Conservation (phyloP, 1,140 invertebrate genomes). For the Drosophila neocordata region DNA sequence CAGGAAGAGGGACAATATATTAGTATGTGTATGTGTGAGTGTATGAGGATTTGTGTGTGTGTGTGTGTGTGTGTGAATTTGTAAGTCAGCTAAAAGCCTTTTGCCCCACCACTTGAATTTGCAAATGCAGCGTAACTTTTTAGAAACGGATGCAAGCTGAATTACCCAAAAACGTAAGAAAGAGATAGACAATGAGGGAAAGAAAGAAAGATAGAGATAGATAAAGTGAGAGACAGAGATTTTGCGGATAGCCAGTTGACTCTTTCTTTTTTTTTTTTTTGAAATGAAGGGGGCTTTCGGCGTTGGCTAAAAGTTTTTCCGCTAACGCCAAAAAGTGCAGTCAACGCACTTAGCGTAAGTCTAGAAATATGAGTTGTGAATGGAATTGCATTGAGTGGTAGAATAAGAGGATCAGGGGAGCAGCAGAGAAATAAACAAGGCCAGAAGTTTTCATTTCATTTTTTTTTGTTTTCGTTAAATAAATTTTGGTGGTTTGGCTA, state of each 20-base stretch:
- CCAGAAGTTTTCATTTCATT: not conserved
- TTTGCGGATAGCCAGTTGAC: slow-evolving; percentile 60
- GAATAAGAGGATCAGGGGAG: too few relatives aligned
- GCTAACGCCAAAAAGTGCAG: slow-evolving; percentile 68
- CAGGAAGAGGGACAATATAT: slow-evolving; percentile 56
- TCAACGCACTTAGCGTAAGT: slow-evolving; percentile 69
- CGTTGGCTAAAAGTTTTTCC: slow-evolving; percentile 64
- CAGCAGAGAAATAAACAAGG: not conserved
- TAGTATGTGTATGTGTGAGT: slow-evolving; percentile 40
- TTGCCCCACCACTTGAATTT: slow-evolving; percentile 72
- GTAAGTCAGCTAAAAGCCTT: slow-evolving; percentile 78
- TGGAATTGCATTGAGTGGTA: slow-evolving; percentile 48
- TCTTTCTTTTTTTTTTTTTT: slow-evolving; percentile 53
- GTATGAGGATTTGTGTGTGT: slow-evolving; percentile 32
- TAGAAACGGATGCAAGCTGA: slow-evolving; percentile 74
- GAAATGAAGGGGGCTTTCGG: slow-evolving; percentile 18
- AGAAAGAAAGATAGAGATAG: not conserved
- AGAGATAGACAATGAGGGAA: slow-evolving; percentile 15
- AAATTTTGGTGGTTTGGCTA: not conserved
- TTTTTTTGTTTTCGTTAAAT: not conserved
- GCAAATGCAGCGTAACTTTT: slow-evolving; percentile 64
- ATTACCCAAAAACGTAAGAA: slow-evolving; percentile 48
- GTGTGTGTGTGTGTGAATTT: slow-evolving; percentile 42
- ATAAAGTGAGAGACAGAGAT: not conserved
- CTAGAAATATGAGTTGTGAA: slow-evolving; percentile 76